Percentiles rank a stretch among this genome's conserved stretches.
Evolutionary conservation across 2,888 invertebrate species (phyloP).

Genomic region (Drosophila anceps): DNA sequence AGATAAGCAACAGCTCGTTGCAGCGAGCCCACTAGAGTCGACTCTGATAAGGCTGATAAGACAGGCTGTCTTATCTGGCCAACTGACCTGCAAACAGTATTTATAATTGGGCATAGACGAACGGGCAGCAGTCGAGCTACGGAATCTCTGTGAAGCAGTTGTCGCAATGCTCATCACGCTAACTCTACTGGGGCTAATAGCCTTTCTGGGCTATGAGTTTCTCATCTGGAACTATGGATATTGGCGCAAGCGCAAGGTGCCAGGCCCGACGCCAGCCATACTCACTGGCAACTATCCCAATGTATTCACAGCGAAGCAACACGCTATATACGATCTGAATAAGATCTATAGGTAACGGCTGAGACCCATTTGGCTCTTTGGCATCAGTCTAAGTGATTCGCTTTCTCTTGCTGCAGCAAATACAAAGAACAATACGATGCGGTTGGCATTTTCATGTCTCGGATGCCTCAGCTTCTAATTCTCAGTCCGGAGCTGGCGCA

Average conservation of each 20-base stretch:
- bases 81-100: slow-evolving; percentile 7
- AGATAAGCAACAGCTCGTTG: neutral
- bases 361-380: fast-evolving
- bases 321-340: slow-evolving; percentile 79
- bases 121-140: neutral
- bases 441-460: slow-evolving; percentile 84
- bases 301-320: slow-evolving; percentile 67
- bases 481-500: slow-evolving; percentile 82
- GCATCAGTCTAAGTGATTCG: neutral
- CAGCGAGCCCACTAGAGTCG: neutral
- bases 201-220: slow-evolving; percentile 57
- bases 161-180: slow-evolving; percentile 2
- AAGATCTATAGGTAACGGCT: slow-evolving; percentile 83
- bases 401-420: neutral
- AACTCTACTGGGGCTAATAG: slow-evolving; percentile 20
- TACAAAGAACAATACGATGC: slow-evolving; percentile 76
- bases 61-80: neutral
- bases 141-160: neutral
- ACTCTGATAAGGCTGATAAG: neutral
- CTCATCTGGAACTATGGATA: slow-evolving; percentile 81
- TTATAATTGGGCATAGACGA: neutral
- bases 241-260: slow-evolving; percentile 84
- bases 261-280: slow-evolving; percentile 81
- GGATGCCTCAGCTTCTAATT: slow-evolving; percentile 82
- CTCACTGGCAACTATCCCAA: slow-evolving; percentile 83